These are phyloP conservation scores for Leucophenga montana DNA, from an alignment of 2,888 invertebrate species.

Conservation along the genomic window DNA sequence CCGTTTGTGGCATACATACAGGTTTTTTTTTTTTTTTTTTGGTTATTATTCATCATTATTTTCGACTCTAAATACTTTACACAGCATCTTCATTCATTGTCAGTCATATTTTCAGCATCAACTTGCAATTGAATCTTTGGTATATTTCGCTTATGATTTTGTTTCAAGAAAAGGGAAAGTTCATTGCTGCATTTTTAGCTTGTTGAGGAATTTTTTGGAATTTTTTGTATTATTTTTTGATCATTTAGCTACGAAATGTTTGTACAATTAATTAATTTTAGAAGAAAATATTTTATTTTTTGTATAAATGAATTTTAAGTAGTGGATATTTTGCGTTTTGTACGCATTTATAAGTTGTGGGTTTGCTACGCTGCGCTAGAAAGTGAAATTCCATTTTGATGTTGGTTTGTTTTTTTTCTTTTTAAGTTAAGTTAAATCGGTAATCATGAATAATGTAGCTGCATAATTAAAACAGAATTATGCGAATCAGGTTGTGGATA, in stretches of 20 bases:
- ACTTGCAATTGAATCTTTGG: background rate
- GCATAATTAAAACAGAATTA: slow-evolving; percentile 13
- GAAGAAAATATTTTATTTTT: background rate
- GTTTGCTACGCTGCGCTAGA: background rate
- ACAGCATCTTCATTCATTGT: slow-evolving; percentile 65
- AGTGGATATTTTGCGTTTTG: background rate
- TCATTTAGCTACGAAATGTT: background rate
- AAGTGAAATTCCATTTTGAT: slow-evolving; percentile 21
- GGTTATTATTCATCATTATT: slow-evolving; percentile 14
- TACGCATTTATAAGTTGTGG: slow-evolving; percentile 1
- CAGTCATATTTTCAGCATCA: slow-evolving; percentile 31
- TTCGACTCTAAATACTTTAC: slow-evolving; percentile 40
- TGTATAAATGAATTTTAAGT: slow-evolving; percentile 6
- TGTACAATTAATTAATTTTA: background rate
- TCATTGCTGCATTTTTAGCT: slow-evolving; percentile 53
- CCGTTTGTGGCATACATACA: slow-evolving; percentile 26
- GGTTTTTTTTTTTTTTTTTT: slow-evolving; percentile 45
- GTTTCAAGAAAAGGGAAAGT: slow-evolving; percentile 60
- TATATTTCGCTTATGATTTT: slow-evolving; percentile 34
- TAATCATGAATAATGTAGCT: slow-evolving; percentile 9
- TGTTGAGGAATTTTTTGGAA: background rate
- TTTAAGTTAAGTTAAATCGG: no score
- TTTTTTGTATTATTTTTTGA: background rate
- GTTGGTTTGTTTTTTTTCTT: no score
- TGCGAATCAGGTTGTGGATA: no score